phyloP scores from a whole-genome alignment of 2,888 invertebrate genomes.

The Cryptophagus acutangulus region DNA sequence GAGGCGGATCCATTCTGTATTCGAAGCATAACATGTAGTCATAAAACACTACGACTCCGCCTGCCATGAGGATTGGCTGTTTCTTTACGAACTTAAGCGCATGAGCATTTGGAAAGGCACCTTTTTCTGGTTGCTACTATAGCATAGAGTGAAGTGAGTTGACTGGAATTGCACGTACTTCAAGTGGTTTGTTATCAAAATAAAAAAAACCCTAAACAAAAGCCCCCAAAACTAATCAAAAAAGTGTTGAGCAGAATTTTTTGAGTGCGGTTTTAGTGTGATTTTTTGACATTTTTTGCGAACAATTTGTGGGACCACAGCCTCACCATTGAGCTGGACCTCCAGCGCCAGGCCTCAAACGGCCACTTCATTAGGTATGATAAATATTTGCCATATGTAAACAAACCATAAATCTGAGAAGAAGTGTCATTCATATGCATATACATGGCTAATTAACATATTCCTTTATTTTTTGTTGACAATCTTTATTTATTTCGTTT shows the following conservation, averaged over 20 bases:
- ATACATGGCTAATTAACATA: slow-evolving; percentile 24
- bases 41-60: slow-evolving; percentile 43
- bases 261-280: slow-evolving; percentile 17
- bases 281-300: slow-evolving; percentile 4
- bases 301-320: slow-evolving; percentile 44
- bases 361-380: slow-evolving; percentile 69
- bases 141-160: slow-evolving; percentile 43
- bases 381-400: slow-evolving; percentile 15
- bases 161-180: slow-evolving; percentile 41
- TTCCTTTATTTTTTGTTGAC: slow-evolving; percentile 22
- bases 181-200: slow-evolving; percentile 23
- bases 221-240: too few species aligned
- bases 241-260: slow-evolving; percentile 15
- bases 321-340: slow-evolving; percentile 70
- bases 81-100: slow-evolving; percentile 31
- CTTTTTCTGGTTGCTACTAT: slow-evolving; percentile 23
- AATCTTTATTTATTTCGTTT: too few species aligned
- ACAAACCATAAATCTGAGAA: slow-evolving; percentile 25
- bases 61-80: slow-evolving; percentile 40
- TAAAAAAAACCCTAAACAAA: too few species aligned
- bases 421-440: slow-evolving; percentile 17
- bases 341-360: slow-evolving; percentile 68
- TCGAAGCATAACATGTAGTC: slow-evolving; percentile 45
- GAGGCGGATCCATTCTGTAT: slow-evolving; percentile 43
- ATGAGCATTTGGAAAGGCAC: slow-evolving; percentile 33